A percentile compares a stretch with the other conserved stretches of the same genome.
phyloP scores from a whole-genome alignment of 2,797 vertebrate genomes.

The Anableps anableps region DNA sequence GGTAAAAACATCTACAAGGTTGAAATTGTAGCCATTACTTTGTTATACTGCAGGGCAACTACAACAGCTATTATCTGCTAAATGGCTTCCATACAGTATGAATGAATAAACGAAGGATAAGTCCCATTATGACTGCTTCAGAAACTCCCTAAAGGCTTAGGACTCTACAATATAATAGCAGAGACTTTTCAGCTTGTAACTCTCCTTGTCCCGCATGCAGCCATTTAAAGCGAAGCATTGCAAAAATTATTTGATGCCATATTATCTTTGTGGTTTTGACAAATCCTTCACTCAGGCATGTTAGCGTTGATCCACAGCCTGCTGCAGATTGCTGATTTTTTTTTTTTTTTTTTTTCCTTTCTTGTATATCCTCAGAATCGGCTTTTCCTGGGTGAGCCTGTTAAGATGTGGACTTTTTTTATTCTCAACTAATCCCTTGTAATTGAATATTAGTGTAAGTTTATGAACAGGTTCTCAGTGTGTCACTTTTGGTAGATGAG shows the following conservation, averaged over 20 bases:
- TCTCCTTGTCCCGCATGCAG: slow-evolving; percentile 46
- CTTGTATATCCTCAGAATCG: slow-evolving; percentile 68
- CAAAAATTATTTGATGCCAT: slow-evolving; percentile 55
- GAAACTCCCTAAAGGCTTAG: slow-evolving; percentile 71
- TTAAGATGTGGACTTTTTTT: slow-evolving; percentile 69
- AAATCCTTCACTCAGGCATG: slow-evolving; percentile 60
- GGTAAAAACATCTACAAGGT: slow-evolving; percentile 29
- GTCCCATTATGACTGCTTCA: slow-evolving; percentile 76
- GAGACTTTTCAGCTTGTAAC: slow-evolving; percentile 70
- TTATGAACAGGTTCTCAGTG: slow-evolving; percentile 66
- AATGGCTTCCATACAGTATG: slow-evolving; percentile 74
- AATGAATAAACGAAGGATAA: slow-evolving; percentile 76
- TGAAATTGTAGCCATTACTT: slow-evolving; percentile 64
- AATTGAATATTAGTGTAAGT: slow-evolving; percentile 82
- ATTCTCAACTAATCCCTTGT: slow-evolving; percentile 68
- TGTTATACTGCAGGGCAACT: slow-evolving; percentile 65
- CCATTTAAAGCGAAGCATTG: slow-evolving; percentile 55
- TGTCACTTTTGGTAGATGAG: slow-evolving; percentile 46
- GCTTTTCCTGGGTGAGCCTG: slow-evolving; percentile 72
- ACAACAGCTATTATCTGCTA: slow-evolving; percentile 63
- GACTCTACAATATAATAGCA: slow-evolving; percentile 62
- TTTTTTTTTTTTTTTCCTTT: not conserved
- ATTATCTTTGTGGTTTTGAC: slow-evolving; percentile 61
- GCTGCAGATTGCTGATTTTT: slow-evolving; percentile 32
- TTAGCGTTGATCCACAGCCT: slow-evolving; percentile 52